These are phyloP conservation scores for Helicorthomorpha holstii DNA, from an alignment of 1,140 invertebrate genomes.

Conservation along the genomic window DNA sequence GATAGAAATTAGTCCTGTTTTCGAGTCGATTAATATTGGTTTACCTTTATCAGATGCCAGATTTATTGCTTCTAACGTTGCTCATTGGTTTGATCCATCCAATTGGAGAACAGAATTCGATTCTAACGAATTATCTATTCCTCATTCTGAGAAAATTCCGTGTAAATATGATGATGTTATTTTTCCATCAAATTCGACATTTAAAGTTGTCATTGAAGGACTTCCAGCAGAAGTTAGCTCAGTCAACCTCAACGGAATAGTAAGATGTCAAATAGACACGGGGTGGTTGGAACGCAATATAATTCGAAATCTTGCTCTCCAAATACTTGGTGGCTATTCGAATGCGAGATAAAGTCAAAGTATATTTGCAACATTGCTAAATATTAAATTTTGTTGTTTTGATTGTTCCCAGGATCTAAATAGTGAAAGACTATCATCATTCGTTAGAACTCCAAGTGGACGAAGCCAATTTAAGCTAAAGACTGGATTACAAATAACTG, in stretches of 20 bases:
- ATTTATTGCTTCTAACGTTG: background rate
- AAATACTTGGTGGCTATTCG: no score
- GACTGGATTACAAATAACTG: background rate
- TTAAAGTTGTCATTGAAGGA: background rate
- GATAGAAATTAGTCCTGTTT: no score
- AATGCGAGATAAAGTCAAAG: no score
- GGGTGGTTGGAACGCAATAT: no score
- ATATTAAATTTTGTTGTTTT: no score
- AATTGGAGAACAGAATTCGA: background rate
- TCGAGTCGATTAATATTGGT: no score
- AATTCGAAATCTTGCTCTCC: no score
- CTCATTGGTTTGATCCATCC: constrained; percentile 1
- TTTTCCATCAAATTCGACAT: background rate
- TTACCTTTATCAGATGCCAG: background rate
- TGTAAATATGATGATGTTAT: constrained; percentile 1
- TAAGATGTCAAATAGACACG: no score
- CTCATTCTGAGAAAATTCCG: background rate
- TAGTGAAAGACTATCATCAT: background rate
- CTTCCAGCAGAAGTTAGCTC: background rate
- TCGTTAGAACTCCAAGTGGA: background rate
- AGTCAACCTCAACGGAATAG: background rate
- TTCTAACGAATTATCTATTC: background rate
- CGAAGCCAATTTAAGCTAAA: background rate
- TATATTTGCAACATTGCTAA: no score
- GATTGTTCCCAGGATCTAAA: no score